Evolutionary conservation across 1,140 invertebrate genomes (phyloP), one percentile per base, ranked within the genome.

Genomic region (Drosophila biarmipes): DNA sequence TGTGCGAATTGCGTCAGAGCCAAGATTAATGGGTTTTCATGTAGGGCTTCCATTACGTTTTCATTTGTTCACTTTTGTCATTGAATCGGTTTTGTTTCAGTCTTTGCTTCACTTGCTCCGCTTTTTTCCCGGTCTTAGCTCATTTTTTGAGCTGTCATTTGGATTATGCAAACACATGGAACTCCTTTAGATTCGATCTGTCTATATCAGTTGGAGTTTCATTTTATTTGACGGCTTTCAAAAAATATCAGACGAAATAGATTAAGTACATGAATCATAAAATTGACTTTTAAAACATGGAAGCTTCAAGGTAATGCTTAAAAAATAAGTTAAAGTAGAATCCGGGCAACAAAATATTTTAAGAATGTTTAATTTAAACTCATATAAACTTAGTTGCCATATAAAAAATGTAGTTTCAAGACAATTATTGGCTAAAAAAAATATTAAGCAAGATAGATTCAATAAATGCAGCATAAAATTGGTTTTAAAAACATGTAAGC

Each of bases 11-110:
- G 73, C 79, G 75, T 78, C 79, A 82, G 66, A 74, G 68, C 62
- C 66, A 81, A 82, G 79, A 82, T 82, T 82, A 82, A 82, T 82
- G 80, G 80, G 68, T 72, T 78, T 81, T 61, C 54, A 43, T 58
- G 58, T 78, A 61, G 43, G 79, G 79, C 54, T 82, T 82, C 74
- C 48, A 56, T 64, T 74, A 48, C 62, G 55, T 73, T 46, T 27
- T 14, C 63, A 46, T 81, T 54, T 73, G 73, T 81, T 82, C 78
- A 82, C 79, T 59, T 58, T 64, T 82, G 74, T 69, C 74, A 82
- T 82, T 77, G 74, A 61, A 57, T 82, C 46, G 48, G 56, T 78
- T 78, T 51, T 48, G 43, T 63, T 72, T 72, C 38, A 38, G 2
- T 69, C 62, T 45, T 35, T 55, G 35, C 52, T 27, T 17, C 42